phyloP scores from a whole-genome alignment of 2,888 invertebrate genomes.

The Tachina fera region DNA sequence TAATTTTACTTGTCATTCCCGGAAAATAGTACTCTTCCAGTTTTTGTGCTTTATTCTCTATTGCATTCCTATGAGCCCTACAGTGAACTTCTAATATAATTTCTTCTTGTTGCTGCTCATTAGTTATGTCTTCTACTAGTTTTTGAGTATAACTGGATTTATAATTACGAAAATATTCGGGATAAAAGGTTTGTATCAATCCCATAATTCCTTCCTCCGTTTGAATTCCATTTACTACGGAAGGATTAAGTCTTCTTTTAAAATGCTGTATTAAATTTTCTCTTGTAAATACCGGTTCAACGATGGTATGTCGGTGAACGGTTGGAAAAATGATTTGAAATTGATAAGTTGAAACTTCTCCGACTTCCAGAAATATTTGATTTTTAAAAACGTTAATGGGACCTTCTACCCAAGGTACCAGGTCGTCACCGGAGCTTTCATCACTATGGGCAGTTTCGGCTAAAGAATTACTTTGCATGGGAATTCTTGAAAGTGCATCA shows the following conservation, averaged over 20 bases:
- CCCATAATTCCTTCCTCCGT: constrained; percentile 10
- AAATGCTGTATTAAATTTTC: constrained; percentile 21
- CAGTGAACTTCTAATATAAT: neutral
- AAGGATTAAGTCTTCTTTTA: constrained; percentile 42
- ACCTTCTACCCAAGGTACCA: constrained; percentile 16
- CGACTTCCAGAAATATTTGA: neutral
- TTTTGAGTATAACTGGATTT: constrained; percentile 21
- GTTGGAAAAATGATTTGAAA: constrained; percentile 35
- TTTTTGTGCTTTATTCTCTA: neutral
- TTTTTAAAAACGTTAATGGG: constrained; percentile 53
- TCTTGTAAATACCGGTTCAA: constrained; percentile 24
- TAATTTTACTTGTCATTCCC: neutral
- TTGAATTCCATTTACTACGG: constrained; percentile 39
- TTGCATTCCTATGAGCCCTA: constrained; percentile 1
- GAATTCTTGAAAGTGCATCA: constrained; percentile 75
- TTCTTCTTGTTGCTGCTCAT: constrained; percentile 36
- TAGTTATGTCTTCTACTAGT: constrained; percentile 33
- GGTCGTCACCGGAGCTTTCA: constrained; percentile 46
- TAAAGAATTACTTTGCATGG: constrained; percentile 1
- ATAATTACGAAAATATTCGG: constrained; percentile 18
- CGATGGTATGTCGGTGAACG: too few species aligned
- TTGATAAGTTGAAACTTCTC: constrained; percentile 8
- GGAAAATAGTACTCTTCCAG: neutral
- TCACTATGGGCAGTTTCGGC: constrained; percentile 12
- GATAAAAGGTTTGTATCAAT: constrained; percentile 7